Base-by-base conservation (phyloP, 2,113 vertebrate species). In the Nibea coibor region DNA sequence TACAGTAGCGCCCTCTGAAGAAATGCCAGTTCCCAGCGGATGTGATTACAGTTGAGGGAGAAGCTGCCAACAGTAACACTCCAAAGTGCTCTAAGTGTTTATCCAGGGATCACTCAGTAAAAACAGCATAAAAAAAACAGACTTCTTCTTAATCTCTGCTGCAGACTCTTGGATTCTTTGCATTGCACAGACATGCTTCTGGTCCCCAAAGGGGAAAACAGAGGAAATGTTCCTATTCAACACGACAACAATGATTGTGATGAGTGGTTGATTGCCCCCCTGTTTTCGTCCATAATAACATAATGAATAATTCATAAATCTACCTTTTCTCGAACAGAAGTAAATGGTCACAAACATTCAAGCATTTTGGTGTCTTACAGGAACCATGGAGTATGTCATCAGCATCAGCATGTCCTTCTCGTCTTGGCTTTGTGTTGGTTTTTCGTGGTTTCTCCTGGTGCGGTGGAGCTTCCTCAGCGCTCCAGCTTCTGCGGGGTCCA, bases 381-480 rank as follows among this genome's bases (percentile, higher is more conserved):
- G 96, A 83, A 98, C 93, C 94, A 96, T 88, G 84, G 96, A 96
- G 94, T 97, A 97, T n/a, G 96, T 96, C 93, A 96, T 93, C 94
- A 97, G 47, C 96, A 96, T 91, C 93, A 96, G 71, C 87, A 94
- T 94, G 0, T 97, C 96, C 79, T 84, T 75, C 15, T 89, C 83
- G 4, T 96, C 94, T 0, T 90, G 43, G 56, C 56, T 78, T 19
- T 64, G 16, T 71, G 69, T 78, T 5, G 17, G 7, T 48, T 14
- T 72, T 11, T 79, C 69, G 53, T 94, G 94, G 90, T 96, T 95
- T 76, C 97, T 94, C 80, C 93, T 96, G 87, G 82, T 91, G 81
- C 96, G 94, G 4, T 84, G 83, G 7, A 91, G 88, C 45, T 84
- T 81, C 15, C 67, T 81, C 0, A 86, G 61, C 35, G 83, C 89